These are phyloP conservation scores for Lophochroa leadbeateri DNA, from an alignment of 2,113 vertebrate genomes.

Conservation along the genomic window DNA sequence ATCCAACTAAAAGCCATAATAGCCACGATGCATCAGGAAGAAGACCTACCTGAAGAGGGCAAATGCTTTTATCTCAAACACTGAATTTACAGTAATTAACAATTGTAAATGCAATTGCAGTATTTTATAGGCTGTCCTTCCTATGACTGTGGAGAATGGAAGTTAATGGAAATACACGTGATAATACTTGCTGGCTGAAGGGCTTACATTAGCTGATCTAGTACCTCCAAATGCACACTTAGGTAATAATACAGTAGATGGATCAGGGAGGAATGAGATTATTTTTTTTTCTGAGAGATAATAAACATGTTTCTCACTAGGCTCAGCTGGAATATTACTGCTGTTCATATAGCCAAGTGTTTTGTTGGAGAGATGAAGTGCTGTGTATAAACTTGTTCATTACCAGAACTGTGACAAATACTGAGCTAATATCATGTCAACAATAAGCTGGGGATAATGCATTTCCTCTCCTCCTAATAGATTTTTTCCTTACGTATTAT, in stretches of 20 bases:
- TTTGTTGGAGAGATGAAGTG: constrained; percentile 20
- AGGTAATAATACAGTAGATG: constrained; percentile 7
- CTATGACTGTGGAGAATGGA: background rate
- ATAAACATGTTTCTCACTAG: background rate
- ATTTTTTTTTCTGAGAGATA: background rate
- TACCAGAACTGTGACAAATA: constrained; percentile 23
- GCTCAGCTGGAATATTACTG: constrained; percentile 14
- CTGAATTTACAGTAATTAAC: constrained; percentile 49
- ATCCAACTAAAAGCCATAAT: background rate
- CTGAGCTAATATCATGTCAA: constrained; percentile 12
- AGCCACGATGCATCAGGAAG: background rate
- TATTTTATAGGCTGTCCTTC: background rate
- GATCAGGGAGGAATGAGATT: background rate
- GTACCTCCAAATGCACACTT: background rate
- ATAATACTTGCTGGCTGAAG: constrained; percentile 10
- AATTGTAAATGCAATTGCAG: constrained; percentile 2
- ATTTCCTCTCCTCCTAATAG: constrained; percentile 11
- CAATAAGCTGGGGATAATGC: constrained; percentile 20
- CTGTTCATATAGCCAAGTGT: background rate
- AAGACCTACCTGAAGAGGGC: background rate
- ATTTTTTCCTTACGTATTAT: constrained; percentile 24
- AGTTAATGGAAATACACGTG: constrained; percentile 52
- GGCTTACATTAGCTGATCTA: constrained; percentile 40
- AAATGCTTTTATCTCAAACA: constrained; percentile 6
- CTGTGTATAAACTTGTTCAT: background rate